These are phyloP conservation scores for Chondrosia reniformis DNA, from an alignment of 37 sponge, comb jelly and placozoan species.

Conservation along the genomic window DNA sequence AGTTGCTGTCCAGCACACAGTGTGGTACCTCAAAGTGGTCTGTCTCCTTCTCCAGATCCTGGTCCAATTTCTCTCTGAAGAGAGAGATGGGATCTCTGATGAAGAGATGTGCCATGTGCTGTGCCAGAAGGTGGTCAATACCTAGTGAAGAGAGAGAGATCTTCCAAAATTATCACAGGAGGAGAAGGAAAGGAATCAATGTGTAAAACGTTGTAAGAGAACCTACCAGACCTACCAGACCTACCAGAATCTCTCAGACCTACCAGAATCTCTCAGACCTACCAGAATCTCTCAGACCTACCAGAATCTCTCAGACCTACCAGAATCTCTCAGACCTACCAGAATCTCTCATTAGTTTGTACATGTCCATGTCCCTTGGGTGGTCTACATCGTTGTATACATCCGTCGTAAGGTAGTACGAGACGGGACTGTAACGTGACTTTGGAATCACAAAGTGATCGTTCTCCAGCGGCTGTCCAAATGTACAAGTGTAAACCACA, in stretches of 20 bases:
- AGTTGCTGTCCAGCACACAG: not conserved
- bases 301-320: too few species aligned
- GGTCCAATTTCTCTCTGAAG: conserved; percentile 79
- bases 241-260: too few species aligned
- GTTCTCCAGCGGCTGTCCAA: conserved; percentile 52
- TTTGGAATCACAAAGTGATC: conserved; percentile 69
- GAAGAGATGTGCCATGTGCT: conserved; percentile 93
- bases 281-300: too few species aligned
- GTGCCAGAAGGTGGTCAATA: conserved; percentile 80
- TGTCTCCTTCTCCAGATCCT: conserved; percentile 67
- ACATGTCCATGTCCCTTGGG: conserved; percentile 52
- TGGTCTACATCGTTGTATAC: conserved; percentile 81
- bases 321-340: conserved; percentile 47
- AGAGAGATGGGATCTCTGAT: conserved; percentile 87
- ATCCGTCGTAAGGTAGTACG: conserved; percentile 64
- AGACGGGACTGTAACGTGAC: conserved; percentile 75
- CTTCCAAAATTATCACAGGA: not conserved
- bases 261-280: too few species aligned
- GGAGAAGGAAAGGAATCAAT: not conserved
- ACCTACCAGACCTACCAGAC: not conserved
- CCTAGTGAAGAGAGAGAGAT: conserved; percentile 33
- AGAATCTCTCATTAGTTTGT: conserved; percentile 55
- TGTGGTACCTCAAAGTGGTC: conserved; percentile 91
- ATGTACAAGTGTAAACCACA: not conserved
- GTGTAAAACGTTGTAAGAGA: not conserved